Percentiles rank a stretch among this genome's conserved stretches.
Evolutionary conservation across 2,888 invertebrate species (phyloP).

Genomic region (Saturnia japonica): DNA sequence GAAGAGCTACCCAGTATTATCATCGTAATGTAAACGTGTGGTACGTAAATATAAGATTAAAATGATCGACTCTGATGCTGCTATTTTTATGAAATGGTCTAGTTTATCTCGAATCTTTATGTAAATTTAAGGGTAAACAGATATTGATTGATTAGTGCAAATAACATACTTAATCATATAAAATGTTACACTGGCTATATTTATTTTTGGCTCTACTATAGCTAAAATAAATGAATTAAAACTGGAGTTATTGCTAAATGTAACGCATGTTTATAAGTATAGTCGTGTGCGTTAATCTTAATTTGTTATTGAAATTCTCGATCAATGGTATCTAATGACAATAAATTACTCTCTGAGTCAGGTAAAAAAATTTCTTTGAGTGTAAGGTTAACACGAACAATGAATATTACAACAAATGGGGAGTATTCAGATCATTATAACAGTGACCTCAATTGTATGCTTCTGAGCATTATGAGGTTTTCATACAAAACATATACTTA

Average conservation of each 20-base stretch:
- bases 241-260: not conserved
- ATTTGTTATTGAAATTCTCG: no score
- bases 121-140: no score
- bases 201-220: not conserved
- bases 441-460: slow-evolving; percentile 45
- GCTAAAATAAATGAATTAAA: not conserved
- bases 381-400: not conserved
- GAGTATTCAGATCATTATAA: slow-evolving; percentile 38
- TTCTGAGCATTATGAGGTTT: slow-evolving; percentile 34
- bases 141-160: no score
- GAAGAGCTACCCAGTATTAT: not conserved
- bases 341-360: not conserved
- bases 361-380: not conserved
- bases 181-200: not conserved
- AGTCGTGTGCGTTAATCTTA: no score
- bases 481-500: slow-evolving; percentile 13
- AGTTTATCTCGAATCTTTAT: no score
- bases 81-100: no score
- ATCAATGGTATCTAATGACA: not conserved
- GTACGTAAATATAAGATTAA: no score
- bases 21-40: no score
- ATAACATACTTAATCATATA: not conserved
- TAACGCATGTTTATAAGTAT: not conserved
- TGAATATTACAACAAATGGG: not conserved
- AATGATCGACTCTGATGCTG: no score